Evolutionary conservation across 2,888 invertebrate genomes (phyloP).

Genomic region (Melolontha melolontha): DNA sequence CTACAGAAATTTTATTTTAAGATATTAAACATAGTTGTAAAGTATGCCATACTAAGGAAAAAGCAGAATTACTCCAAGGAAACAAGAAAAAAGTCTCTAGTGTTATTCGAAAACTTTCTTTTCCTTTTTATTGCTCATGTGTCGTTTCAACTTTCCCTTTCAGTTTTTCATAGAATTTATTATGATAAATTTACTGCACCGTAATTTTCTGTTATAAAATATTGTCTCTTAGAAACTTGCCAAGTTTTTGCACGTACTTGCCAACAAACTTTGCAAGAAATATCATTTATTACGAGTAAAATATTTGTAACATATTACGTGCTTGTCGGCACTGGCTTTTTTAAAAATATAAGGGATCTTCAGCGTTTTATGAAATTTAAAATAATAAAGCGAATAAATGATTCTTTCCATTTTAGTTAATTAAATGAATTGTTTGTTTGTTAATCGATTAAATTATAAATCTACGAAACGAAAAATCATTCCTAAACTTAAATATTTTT

Average conservation of each 20-base stretch:
- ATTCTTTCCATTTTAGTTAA: too few relatives aligned
- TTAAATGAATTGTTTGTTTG: too few relatives aligned
- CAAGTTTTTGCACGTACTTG: slow-evolving; percentile 28
- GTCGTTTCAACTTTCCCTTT: slow-evolving; percentile 41
- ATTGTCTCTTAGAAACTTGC: slow-evolving; percentile 40
- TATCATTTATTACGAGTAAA: slow-evolving; percentile 36
- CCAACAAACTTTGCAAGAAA: slow-evolving; percentile 18
- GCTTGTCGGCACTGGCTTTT: slow-evolving; percentile 22
- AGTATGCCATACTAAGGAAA: too few relatives aligned
- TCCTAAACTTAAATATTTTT: too few relatives aligned
- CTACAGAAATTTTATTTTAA: neutral
- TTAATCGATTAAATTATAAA: too few relatives aligned
- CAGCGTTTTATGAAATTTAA: too few relatives aligned
- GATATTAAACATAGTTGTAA: slow-evolving; percentile 1
- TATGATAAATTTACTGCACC: slow-evolving; percentile 43
- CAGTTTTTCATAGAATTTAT: slow-evolving; percentile 41
- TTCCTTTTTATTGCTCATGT: slow-evolving; percentile 13
- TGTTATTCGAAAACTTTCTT: slow-evolving; percentile 13
- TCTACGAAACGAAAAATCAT: too few relatives aligned
- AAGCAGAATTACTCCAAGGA: neutral
- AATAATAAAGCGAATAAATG: too few relatives aligned
- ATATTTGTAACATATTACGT: slow-evolving; percentile 35
- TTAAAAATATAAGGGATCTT: neutral
- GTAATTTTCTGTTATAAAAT: slow-evolving; percentile 43
- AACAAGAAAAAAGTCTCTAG: neutral